These are phyloP conservation scores for Gorsachius goisagi DNA, from an alignment of 2,113 vertebrate genomes.

Conservation along the genomic window DNA sequence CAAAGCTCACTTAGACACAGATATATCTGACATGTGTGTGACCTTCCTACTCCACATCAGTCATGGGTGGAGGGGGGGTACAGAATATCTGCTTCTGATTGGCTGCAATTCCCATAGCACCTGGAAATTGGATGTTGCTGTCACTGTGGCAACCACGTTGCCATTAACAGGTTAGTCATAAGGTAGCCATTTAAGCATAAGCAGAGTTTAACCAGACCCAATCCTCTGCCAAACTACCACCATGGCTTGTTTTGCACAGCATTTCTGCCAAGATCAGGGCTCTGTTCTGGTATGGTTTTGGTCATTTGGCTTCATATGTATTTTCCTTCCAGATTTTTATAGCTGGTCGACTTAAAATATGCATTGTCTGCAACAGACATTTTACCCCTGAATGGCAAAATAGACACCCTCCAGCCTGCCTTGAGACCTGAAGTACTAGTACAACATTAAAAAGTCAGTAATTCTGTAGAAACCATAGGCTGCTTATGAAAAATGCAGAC, in stretches of 20 bases:
- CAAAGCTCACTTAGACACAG: neutral
- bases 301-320: neutral
- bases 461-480: neutral
- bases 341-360: neutral
- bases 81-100: neutral
- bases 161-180: neutral
- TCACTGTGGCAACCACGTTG: rapidly evolving
- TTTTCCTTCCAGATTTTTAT: neutral
- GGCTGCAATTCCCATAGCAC: neutral
- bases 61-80: neutral
- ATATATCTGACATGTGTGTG: neutral
- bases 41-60: neutral
- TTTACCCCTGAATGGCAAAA: neutral
- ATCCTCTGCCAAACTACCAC: neutral
- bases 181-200: neutral
- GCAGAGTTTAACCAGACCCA: rapidly evolving
- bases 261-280: neutral
- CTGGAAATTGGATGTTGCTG: neutral
- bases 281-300: neutral
- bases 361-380: neutral
- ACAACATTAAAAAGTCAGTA: neutral
- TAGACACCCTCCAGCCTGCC: neutral
- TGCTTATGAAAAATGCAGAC: neutral
- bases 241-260: rapidly evolving
- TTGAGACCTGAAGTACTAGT: neutral